Base-by-base conservation (phyloP, 1,140 invertebrate species). In the Brachionus sp. region DNA sequence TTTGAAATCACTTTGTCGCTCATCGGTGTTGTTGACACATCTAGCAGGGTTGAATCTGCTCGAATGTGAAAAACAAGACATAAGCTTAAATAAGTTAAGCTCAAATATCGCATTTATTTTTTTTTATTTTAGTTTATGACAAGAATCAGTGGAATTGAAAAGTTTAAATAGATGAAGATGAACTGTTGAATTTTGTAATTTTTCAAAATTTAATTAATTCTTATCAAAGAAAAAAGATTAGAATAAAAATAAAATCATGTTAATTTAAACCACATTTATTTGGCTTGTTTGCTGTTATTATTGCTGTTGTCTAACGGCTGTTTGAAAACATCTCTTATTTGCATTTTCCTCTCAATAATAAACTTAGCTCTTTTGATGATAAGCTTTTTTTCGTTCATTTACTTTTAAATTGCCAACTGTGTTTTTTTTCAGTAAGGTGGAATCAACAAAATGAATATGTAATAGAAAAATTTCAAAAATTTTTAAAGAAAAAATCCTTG, bases 81-180 rank as follows among this genome's bases (percentile, higher is more conserved):
- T 46, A 75, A 75, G 42, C 70, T 75, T 75, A 75, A 25, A 9
- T 50, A 46, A 12, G 29, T 46, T 75, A 75, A 75, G 70, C 42
- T 46, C 25, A 25, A 25, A 35, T 12, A n/a, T 75, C 25, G 39
- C 70, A 75, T 75, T 75, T 75, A 3, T 39, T 73, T 68, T 6
- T 33, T 73, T 73, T 16, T 29, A 29, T 13, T 42, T 73, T 39
- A 16, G 16, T 73, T 35, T 73, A 1, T n/a, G 7, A 13, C 9
- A 13, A 33, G n/a, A 66, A 9, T 33, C 3, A n/a, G n/a, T 66
- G 25, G 13, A 66, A 37, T 7, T 66, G 33, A 66, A 13, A 37
- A 12, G 10, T 66, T 33, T 66, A 66, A 13, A 66, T 66, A 66
- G 29, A 66, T 37, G 33, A 33, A 33, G 3, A 35, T 66, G 64